These are phyloP conservation scores for Microhierax caerulescens DNA, from an alignment of 2,797 vertebrate genomes.

Conservation along the genomic window DNA sequence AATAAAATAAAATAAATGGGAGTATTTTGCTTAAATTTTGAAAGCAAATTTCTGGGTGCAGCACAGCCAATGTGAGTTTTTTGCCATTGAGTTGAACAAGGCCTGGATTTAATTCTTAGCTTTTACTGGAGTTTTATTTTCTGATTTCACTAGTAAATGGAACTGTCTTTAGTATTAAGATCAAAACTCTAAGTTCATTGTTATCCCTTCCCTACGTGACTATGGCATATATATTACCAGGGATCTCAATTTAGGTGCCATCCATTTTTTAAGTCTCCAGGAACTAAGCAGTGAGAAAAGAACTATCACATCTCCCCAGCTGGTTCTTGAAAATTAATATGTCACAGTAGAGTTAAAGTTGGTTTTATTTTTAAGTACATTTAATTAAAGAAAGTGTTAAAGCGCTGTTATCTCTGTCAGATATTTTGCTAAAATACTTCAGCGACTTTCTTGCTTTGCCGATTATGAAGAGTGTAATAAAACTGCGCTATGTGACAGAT, in stretches of 20 bases:
- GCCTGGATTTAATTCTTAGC: neutral
- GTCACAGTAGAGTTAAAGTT: neutral
- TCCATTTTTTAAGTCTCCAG: constrained; percentile 19
- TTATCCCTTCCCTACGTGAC: neutral
- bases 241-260: neutral
- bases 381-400: constrained; percentile 34
- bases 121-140: neutral
- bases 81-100: neutral
- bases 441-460: constrained; percentile 49
- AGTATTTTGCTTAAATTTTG: neutral
- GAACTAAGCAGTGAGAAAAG: constrained; percentile 31
- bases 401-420: constrained; percentile 37
- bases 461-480: constrained; percentile 70
- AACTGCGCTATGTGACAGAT: constrained; percentile 71
- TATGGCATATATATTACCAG: neutral
- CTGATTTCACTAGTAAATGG: neutral
- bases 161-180: neutral
- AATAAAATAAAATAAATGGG: neutral
- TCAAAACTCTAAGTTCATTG: neutral
- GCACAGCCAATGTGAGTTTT: neutral
- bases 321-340: constrained; percentile 18
- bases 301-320: neutral
- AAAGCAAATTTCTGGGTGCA: neutral
- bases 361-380: constrained; percentile 1
- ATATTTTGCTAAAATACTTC: constrained; percentile 53